Percentiles rank a stretch among this genome's conserved stretches.
phyloP scores from a whole-genome alignment of 2,797 vertebrate species.

The Poeciliopsis presidionis region DNA sequence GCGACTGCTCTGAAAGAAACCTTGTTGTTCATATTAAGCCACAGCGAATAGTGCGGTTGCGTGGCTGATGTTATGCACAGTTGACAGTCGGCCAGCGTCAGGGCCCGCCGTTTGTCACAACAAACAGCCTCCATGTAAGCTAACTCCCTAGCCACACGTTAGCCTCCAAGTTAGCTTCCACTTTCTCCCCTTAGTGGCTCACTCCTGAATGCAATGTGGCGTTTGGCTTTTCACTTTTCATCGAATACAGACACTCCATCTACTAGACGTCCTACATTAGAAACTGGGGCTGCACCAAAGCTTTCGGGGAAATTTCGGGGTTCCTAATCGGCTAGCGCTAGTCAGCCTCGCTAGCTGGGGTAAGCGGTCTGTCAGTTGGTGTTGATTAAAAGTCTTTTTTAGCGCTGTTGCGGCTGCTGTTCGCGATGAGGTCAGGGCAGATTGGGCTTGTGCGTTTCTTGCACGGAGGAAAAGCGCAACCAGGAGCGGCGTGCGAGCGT shows the following conservation, averaged over 20 bases:
- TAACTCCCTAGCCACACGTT: conserved; percentile 27
- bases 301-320: conserved; percentile 18
- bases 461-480: neutral
- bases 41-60: rapidly evolving
- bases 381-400: neutral
- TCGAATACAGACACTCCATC: rapidly evolving
- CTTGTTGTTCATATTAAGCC: rapidly evolving
- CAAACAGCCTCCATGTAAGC: conserved; percentile 46
- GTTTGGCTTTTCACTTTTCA: neutral
- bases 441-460: neutral
- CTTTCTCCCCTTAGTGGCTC: neutral
- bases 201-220: neutral
- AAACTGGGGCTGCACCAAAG: conserved; percentile 5
- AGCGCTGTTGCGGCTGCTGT: rapidly evolving
- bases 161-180: neutral
- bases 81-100: neutral
- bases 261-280: neutral
- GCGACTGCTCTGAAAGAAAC: neutral
- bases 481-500: conserved; percentile 38
- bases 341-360: neutral
- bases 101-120: conserved; percentile 46
- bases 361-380: conserved; percentile 2
- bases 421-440: rapidly evolving
- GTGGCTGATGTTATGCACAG: neutral
- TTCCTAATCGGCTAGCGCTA: conserved; percentile 52